Evolutionary conservation across 2,797 vertebrate genomes (phyloP).

Genomic region (Propithecus deckenii): DNA sequence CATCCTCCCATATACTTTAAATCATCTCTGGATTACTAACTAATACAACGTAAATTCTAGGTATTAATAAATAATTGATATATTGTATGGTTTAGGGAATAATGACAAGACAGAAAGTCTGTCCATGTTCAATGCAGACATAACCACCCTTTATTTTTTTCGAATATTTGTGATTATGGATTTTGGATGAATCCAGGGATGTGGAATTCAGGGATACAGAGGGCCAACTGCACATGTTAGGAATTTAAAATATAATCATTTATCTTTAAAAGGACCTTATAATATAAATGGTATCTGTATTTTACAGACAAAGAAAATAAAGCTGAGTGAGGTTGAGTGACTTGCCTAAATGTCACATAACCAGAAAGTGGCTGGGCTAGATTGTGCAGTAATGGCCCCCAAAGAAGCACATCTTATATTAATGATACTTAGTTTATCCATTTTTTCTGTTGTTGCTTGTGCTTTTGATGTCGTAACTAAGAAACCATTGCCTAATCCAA

Average conservation of each 20-base stretch:
- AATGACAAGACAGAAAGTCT: not conserved
- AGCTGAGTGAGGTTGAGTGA: not conserved
- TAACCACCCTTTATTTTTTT: not conserved
- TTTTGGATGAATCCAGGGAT: not conserved
- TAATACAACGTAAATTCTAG: not conserved
- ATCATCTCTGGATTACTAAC: not conserved
- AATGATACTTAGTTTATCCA: not conserved
- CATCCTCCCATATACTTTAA: not conserved
- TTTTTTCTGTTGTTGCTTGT: not conserved
- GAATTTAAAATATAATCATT: not conserved
- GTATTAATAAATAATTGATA: not conserved
- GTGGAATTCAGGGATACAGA: not conserved
- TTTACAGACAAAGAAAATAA: conserved; percentile 28
- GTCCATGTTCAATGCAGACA: not conserved
- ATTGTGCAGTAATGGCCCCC: not conserved
- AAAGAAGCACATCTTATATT: not conserved
- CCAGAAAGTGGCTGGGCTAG: not conserved
- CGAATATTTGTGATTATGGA: not conserved
- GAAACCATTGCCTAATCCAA: not conserved
- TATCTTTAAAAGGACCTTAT: not conserved
- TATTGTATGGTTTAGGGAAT: not conserved
- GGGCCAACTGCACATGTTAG: not conserved
- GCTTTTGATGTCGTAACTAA: not conserved
- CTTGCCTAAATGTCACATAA: not conserved
- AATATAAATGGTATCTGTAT: not conserved